Base-by-base conservation (phyloP, 2,888 invertebrate species). In the Alentia gelatinosa region DNA sequence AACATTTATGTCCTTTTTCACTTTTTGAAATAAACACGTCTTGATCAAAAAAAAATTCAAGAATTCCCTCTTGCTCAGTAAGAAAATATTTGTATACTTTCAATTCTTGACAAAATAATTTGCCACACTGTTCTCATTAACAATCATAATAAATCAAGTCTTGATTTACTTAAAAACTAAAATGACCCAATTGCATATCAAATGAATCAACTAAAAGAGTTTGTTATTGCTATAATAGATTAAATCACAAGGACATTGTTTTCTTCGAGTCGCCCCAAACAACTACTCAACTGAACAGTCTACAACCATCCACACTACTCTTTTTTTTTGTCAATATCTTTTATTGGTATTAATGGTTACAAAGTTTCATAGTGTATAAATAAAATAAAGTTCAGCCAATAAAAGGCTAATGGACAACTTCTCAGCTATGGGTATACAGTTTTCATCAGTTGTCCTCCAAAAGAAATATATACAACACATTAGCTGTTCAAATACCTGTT, bases 31-130 rank as follows among this genome's bases (percentile, higher is more conserved):
- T n/a, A n/a, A n/a, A n/a, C n/a, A n/a, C n/a, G n/a, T n/a, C n/a
- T n/a, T n/a, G n/a, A n/a, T n/a, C n/a, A n/a, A n/a, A n/a, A n/a
- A n/a, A n/a, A n/a, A n/a, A n/a, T n/a, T 12, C n/a, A 12, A 1
- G 4, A 19, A 30, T 30, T 9, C 30, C 12, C 26, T 30, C 30
- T 68, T 5, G 12, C 68, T n/a, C 12, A 12, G 26, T 68, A 30
- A 68, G 68, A 68, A 68, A 68, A 68, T 68, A 68, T n/a, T n/a
- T n/a, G n/a, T n/a, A n/a, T 56, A 56, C n/a, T 56, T 56, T 68
- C 12, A 30, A 15, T 68, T 30, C 68, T 30, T 68, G 5, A 68
- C 1, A 68, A 56, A 68, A 26, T 30, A 26, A 68, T 30, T 68
- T 12, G 0, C n/a, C 63, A 23, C 15, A n/a, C 30, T 30, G 0